Conservation (phyloP, 2,113 vertebrate species). For the Hypocryptadius cinnamomeus region DNA sequence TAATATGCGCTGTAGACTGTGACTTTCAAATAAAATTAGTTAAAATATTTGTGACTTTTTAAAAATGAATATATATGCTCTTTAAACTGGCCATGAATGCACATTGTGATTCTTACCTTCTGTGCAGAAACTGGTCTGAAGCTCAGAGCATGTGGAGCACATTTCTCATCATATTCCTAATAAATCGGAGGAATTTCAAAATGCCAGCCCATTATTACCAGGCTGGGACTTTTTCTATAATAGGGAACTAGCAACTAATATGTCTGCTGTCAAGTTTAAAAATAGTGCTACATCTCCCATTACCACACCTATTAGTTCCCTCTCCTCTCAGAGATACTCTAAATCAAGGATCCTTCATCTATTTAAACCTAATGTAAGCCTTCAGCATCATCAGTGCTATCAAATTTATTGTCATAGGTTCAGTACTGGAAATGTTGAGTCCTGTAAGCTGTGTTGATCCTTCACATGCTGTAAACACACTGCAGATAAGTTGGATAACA, state of each 20-base stretch:
- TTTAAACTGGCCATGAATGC: not conserved
- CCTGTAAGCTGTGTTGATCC: not conserved
- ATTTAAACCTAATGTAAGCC: constrained; percentile 38
- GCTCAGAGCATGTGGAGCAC: not conserved
- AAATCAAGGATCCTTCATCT: constrained; percentile 46
- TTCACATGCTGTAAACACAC: not conserved
- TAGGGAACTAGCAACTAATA: constrained; percentile 67
- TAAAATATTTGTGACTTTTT: not conserved
- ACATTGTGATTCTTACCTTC: not conserved
- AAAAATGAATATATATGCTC: not conserved
- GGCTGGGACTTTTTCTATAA: constrained; percentile 64
- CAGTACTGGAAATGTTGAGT: not conserved
- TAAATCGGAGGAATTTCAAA: constrained; percentile 46
- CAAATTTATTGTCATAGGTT: not conserved
- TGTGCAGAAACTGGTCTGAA: not conserved
- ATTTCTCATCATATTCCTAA: constrained; percentile 44
- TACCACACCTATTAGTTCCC: constrained; percentile 59
- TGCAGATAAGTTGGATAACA: not conserved
- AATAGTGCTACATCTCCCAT: constrained; percentile 64
- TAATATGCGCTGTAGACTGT: not conserved
- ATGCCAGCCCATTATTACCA: constrained; percentile 61
- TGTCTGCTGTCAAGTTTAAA: constrained; percentile 69
- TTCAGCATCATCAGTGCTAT: not conserved
- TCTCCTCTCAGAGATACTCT: constrained; percentile 45
- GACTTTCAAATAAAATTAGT: not conserved